These are phyloP conservation scores for Drosophila sechellia DNA, from an alignment of 1,140 invertebrate species.

Conservation along the genomic window DNA sequence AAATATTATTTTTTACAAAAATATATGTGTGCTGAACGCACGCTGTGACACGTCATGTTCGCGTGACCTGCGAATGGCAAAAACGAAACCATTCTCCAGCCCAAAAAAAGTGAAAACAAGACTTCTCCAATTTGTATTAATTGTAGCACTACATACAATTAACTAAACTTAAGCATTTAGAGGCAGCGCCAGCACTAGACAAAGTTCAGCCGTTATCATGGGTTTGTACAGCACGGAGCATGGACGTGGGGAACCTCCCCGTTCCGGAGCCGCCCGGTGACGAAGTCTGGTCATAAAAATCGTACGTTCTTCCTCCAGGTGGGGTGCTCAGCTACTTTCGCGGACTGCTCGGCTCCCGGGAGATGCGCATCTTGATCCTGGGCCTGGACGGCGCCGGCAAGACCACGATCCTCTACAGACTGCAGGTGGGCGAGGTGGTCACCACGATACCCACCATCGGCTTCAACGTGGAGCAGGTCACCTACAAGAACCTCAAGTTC, in stretches of 20 bases:
- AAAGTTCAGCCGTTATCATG: conserved; percentile 62
- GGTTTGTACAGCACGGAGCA: conserved; percentile 42
- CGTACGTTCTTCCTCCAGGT: conserved; percentile 87
- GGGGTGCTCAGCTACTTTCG: conserved; percentile 98
- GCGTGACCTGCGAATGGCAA: conserved; percentile 59
- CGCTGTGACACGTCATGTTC: conserved; percentile 75
- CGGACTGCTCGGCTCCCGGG: conserved; percentile 95
- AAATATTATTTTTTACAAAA: not conserved
- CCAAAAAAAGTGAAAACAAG: conserved; percentile 75
- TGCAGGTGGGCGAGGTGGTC: conserved; percentile 99
- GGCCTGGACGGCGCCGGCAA: conserved; percentile 99
- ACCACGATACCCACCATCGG: conserved; percentile 98
- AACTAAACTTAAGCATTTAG: conserved; percentile 66
- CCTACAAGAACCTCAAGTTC: conserved; percentile 97
- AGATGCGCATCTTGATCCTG: conserved; percentile 99
- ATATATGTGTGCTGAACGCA: conserved; percentile 48
- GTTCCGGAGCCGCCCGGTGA: conserved; percentile 19
- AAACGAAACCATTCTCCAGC: conserved; percentile 46
- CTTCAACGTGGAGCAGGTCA: conserved; percentile 99
- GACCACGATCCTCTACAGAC: conserved; percentile 99
- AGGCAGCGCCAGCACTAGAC: conserved; percentile 60
- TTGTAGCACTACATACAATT: conserved; percentile 58
- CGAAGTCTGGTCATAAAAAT: conserved; percentile 59
- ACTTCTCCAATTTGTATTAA: conserved; percentile 52
- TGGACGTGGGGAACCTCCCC: not conserved